Percentiles rank a stretch among this genome's conserved stretches.
phyloP scores from a whole-genome alignment of 1,140 invertebrate species.

The Orchestia grillus region DNA sequence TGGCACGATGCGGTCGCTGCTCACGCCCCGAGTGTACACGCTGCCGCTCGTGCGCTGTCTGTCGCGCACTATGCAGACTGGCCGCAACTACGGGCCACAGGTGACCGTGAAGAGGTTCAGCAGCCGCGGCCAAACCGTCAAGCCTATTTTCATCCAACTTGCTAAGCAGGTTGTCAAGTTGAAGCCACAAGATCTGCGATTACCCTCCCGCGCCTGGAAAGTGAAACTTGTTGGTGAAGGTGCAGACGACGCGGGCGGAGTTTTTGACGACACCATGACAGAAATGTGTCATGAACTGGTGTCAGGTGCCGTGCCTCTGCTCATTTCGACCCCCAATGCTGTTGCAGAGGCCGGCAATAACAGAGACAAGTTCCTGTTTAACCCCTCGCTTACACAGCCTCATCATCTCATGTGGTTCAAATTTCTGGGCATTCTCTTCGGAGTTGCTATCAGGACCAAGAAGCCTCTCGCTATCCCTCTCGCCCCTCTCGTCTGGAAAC shows the following conservation, averaged over 20 bases:
- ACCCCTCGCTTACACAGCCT: conserved; percentile 75
- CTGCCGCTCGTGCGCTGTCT: conserved; percentile 78
- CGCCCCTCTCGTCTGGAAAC: conserved; percentile 79
- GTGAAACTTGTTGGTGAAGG: conserved; percentile 78
- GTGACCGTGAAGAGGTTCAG: conserved; percentile 77
- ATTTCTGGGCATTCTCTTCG: conserved; percentile 77
- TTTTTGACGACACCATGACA: conserved; percentile 82
- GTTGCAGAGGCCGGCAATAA: conserved; percentile 77
- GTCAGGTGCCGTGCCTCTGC: conserved; percentile 73
- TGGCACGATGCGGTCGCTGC: conserved; percentile 74
- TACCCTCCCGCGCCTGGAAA: conserved; percentile 80
- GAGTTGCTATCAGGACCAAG: conserved; percentile 76
- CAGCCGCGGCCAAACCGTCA: conserved; percentile 75
- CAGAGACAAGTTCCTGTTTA: conserved; percentile 77
- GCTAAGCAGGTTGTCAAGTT: conserved; percentile 78
- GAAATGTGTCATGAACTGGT: conserved; percentile 79
- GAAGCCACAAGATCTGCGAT: conserved; percentile 75
- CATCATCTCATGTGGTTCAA: conserved; percentile 76
- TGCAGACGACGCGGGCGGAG: conserved; percentile 80
- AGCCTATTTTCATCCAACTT: conserved; percentile 78
- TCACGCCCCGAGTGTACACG: conserved; percentile 77
- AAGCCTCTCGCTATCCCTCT: conserved; percentile 78
- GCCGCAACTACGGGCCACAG: conserved; percentile 79
- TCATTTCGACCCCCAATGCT: conserved; percentile 76
- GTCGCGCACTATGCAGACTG: conserved; percentile 79